phyloP scores from a whole-genome alignment of 2,797 vertebrate genomes.

The Hipposideros larvatus region DNA sequence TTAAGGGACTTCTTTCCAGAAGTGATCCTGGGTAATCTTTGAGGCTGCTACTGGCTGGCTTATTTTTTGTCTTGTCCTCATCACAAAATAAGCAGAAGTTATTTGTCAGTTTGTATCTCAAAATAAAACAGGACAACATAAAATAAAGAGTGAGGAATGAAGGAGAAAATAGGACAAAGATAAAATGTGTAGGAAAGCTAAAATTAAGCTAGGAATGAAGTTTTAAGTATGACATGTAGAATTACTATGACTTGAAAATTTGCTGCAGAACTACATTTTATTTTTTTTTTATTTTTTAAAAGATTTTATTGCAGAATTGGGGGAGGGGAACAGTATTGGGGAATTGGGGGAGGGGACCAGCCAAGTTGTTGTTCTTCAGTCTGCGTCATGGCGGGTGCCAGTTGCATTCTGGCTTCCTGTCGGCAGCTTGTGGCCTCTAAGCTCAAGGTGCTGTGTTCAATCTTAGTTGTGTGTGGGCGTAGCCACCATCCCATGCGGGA shows the following conservation, averaged over 20 bases:
- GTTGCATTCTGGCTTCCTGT: too few species aligned
- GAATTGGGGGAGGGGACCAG: too few species aligned
- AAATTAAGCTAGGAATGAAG: constrained; percentile 52
- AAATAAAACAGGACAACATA: neutral
- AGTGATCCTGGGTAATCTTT: neutral
- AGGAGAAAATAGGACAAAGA: constrained; percentile 35
- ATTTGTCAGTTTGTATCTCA: neutral
- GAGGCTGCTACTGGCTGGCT: neutral
- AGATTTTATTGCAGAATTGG: too few species aligned
- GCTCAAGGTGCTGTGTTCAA: too few species aligned
- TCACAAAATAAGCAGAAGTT: neutral
- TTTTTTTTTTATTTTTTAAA: too few species aligned
- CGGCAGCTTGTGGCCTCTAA: too few species aligned
- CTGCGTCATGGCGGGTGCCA: too few species aligned
- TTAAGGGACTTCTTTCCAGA: neutral
- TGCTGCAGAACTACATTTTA: constrained; percentile 17
- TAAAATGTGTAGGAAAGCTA: constrained; percentile 24
- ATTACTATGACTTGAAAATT: neutral
- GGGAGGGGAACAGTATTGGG: too few species aligned
- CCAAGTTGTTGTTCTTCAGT: too few species aligned
- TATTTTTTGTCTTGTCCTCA: neutral
- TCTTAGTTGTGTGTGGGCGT: too few species aligned
- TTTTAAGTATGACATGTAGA: neutral
- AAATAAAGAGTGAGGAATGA: neutral
- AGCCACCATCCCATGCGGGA: too few species aligned